phyloP scores from a whole-genome alignment of 2,797 vertebrate species.

The Ctenochaetus hawaiiensis region DNA sequence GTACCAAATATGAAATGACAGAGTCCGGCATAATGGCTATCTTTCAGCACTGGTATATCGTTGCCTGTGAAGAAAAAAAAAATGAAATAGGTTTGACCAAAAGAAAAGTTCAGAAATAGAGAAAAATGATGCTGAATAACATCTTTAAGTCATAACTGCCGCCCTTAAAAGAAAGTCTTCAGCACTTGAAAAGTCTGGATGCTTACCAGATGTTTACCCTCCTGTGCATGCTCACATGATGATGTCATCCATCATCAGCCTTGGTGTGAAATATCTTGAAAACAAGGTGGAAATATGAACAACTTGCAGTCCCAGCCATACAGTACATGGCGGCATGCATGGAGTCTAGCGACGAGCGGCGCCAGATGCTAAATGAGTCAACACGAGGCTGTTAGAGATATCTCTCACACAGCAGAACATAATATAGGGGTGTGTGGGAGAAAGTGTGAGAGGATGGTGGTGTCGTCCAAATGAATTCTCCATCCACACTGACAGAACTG shows the following conservation, averaged over 20 bases:
- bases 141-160: conserved; percentile 45
- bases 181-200: conserved; percentile 17
- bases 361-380: conserved; percentile 83
- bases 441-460: conserved; percentile 15
- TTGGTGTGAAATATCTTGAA: conserved; percentile 66
- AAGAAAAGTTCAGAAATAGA: conserved; percentile 45
- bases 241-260: conserved; percentile 59
- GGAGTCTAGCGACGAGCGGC: conserved; percentile 49
- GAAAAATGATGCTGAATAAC: conserved; percentile 31
- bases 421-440: conserved; percentile 34
- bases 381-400: conserved; percentile 73
- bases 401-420: conserved; percentile 61
- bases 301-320: conserved; percentile 30
- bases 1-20: conserved; percentile 56
- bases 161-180: conserved; percentile 41
- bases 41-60: conserved; percentile 46
- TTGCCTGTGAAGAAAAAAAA: conserved; percentile 34
- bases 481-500: conserved; percentile 21
- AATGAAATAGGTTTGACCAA: conserved; percentile 39
- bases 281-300: conserved; percentile 62
- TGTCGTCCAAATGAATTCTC: conserved; percentile 49
- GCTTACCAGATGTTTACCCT: conserved; percentile 45
- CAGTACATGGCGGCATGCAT: conserved; percentile 13
- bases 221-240: conserved; percentile 27
- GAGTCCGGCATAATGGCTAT: conserved; percentile 46